Percentiles rank a stretch among this genome's conserved stretches.
Evolutionary conservation across 1,140 invertebrate species (phyloP).

Genomic region (Dufourea novaeangliae): DNA sequence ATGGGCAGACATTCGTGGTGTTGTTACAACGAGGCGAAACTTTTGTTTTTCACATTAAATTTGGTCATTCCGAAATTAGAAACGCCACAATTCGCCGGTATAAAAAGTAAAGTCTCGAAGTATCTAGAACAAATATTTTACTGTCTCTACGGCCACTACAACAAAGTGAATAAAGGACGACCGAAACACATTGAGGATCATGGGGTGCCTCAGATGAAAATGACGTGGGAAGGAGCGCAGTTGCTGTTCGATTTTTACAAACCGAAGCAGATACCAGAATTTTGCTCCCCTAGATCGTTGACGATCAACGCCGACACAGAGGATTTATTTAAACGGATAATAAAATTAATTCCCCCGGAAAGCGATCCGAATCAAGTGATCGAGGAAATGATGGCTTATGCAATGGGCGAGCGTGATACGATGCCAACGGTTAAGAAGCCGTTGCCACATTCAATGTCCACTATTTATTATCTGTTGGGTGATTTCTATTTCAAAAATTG

Average conservation of each 20-base stretch:
- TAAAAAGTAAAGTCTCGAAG: constrained; percentile 85
- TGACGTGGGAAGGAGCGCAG: constrained; percentile 90
- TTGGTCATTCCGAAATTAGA: constrained; percentile 86
- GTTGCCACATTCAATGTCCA: constrained; percentile 83
- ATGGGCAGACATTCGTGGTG: constrained; percentile 90
- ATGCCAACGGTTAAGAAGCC: constrained; percentile 80
- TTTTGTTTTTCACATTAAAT: constrained; percentile 90
- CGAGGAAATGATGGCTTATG: constrained; percentile 85
- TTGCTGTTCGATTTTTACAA: constrained; percentile 92
- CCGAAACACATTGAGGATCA: constrained; percentile 90
- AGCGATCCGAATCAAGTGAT: constrained; percentile 84
- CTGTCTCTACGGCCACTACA: constrained; percentile 93
- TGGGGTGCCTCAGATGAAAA: constrained; percentile 85
- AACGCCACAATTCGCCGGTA: constrained; percentile 80
- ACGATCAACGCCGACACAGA: constrained; percentile 90
- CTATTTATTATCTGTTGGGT: constrained; percentile 93
- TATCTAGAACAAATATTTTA: constrained; percentile 94
- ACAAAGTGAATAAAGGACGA: constrained; percentile 85
- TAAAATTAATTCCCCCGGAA: constrained; percentile 87
- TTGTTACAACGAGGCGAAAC: constrained; percentile 87
- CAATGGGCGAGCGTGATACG: constrained; percentile 84
- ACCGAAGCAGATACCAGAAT: constrained; percentile 90
- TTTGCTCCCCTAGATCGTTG: constrained; percentile 88
- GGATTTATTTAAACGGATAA: constrained; percentile 88
- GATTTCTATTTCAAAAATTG: constrained; percentile 97